Base-by-base conservation (phyloP, 2,113 vertebrate species). In the Orientallactaga bullata region DNA sequence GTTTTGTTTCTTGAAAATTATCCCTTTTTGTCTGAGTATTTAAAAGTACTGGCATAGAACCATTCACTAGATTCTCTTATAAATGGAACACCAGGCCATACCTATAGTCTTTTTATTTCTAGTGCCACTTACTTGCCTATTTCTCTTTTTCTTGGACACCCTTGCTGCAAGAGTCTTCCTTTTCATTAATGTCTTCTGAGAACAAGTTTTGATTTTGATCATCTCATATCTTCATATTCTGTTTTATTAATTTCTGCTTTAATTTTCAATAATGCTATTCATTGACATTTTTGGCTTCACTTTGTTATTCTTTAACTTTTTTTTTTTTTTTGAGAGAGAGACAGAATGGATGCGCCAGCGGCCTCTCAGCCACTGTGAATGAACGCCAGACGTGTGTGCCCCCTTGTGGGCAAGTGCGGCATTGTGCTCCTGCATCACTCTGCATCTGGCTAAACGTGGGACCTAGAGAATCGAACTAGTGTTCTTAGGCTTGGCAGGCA, bases 1-100 rank as follows among this genome's bases (percentile, higher is more conserved):
- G 69, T 89, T 65, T 72, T 88, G 76, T 93, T 95, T 26, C 21
- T 77, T 76, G 84, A 69, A 91, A 65, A 89, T 3, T 12, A 61
- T 21, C 61, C 13, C 30, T 87, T 73, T 85, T 80, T 11, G n/a
- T n/a, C 35, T 5, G 77, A 21, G 37, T 63, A 73, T 63, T 82
- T 61, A 32, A n/a, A 85, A 79, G 47, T 3, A 69, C 2, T 74
- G 83, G 60, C 51, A 15, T 60, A 51, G 47, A 39, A 77, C 20
- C 4, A n/a, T 30, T 28, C 26, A 15, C 26, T 16, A 9, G 1
- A 28, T 60, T 55, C 71, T 71, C 78, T 51, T 51, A 32, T 24
- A 30, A 82, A 47, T 7, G 39, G 1, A 76, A 61, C 12, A 32
- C 30, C 0, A 0, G 23, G 26, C 21, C 63, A 66, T 7, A n/a